Percentiles rank a stretch among this genome's conserved stretches.
phyloP scores from a whole-genome alignment of 2,888 invertebrate genomes.

The Terebella lapidaria region DNA sequence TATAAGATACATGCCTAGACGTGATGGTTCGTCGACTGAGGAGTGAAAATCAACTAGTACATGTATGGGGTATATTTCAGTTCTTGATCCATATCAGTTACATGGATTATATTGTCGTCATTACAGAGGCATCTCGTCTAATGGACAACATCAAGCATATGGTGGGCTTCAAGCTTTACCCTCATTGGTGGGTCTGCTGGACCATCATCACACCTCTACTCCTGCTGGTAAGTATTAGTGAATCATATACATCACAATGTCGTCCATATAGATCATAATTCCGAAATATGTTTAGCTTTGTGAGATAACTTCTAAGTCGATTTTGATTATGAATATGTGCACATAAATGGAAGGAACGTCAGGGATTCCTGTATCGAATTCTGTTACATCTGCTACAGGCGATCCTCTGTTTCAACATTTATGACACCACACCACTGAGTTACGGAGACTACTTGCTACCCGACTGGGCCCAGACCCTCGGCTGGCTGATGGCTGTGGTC shows the following conservation, averaged over 20 bases:
- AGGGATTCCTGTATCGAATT: too few species aligned
- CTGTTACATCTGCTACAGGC: constrained; percentile 13
- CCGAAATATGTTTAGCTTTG: too few species aligned
- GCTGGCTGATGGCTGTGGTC: constrained; percentile 24
- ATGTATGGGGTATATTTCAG: too few species aligned
- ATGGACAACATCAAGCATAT: constrained; percentile 21
- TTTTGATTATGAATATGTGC: too few species aligned
- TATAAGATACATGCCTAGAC: not conserved
- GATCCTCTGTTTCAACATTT: constrained; percentile 19
- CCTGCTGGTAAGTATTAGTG: constrained; percentile 59
- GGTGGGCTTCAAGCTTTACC: constrained; percentile 20
- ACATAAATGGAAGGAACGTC: too few species aligned
- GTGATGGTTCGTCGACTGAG: too few species aligned
- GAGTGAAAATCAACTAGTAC: too few species aligned
- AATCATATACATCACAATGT: too few species aligned
- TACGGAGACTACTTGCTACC: constrained; percentile 23
- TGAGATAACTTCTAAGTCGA: too few species aligned
- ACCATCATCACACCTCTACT: constrained; percentile 67
- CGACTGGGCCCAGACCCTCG: constrained; percentile 22
- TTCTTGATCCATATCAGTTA: too few species aligned
- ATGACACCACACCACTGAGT: constrained; percentile 21
- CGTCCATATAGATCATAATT: too few species aligned
- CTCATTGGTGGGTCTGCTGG: constrained; percentile 71
- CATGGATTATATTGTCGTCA: too few species aligned
- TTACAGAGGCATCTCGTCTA: constrained; percentile 3